phyloP scores from a whole-genome alignment of 1,140 invertebrate genomes.

The Bombus pascuorum region DNA sequence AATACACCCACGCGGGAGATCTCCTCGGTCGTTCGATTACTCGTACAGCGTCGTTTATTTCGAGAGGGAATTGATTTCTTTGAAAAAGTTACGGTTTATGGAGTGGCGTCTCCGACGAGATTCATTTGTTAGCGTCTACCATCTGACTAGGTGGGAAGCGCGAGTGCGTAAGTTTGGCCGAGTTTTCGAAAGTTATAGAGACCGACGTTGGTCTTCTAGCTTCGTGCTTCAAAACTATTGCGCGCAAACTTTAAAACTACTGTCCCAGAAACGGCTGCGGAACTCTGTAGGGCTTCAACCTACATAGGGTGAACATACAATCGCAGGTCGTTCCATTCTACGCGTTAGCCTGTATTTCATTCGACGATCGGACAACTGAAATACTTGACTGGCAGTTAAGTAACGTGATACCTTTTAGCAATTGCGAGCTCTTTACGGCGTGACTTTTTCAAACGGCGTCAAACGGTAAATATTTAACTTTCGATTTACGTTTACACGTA shows the following conservation, averaged over 20 bases:
- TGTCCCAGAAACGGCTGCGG: slow-evolving; percentile 53
- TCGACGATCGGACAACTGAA: not conserved
- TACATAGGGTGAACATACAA: slow-evolving; percentile 42
- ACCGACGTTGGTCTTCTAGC: not conserved
- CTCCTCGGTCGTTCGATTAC: not conserved
- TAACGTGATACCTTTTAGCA: not conserved
- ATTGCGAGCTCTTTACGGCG: not conserved
- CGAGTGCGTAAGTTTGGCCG: slow-evolving; percentile 49
- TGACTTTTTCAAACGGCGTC: not conserved
- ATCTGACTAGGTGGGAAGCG: not conserved
- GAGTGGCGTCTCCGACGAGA: not conserved
- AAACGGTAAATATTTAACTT: not conserved
- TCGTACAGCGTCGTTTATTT: not conserved
- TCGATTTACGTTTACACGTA: not conserved
- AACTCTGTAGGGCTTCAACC: slow-evolving; percentile 50
- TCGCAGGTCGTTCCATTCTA: not conserved
- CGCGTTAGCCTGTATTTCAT: not conserved
- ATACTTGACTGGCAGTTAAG: not conserved
- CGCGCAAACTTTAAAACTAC: slow-evolving; percentile 38
- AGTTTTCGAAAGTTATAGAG: slow-evolving; percentile 48
- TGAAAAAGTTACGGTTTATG: slow-evolving; percentile 6
- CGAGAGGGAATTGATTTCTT: slow-evolving; percentile 13
- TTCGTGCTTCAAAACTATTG: slow-evolving; percentile 43
- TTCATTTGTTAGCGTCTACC: slow-evolving; percentile 32
- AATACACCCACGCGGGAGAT: not conserved